Evolutionary conservation across 2,113 vertebrate species (phyloP), one percentile per base, ranked within the genome.

Genomic region (Ivindomyrus marchei): DNA sequence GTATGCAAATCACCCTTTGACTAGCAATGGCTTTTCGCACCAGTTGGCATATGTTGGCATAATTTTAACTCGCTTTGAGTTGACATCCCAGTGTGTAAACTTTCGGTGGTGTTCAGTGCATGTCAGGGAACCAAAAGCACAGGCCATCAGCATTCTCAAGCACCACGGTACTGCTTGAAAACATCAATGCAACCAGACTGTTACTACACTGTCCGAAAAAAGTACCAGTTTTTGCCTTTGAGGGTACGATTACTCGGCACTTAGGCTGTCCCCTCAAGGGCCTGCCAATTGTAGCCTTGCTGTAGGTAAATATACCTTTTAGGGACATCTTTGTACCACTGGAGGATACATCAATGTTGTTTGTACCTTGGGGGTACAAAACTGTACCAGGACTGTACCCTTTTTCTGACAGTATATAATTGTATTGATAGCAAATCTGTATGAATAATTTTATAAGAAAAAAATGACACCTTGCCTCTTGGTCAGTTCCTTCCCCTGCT

Each of bases 401-500:
- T 62, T 62, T 27, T n/a, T 62, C 62, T 11, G n/a, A 66, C n/a
- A 66, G 62, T 11, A 11, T 66, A 27, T 66, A 47, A 49, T 11
- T 85, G 47, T 77, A 77, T 19, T 77, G 15, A 77, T 77, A 19
- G 70, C 70, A 85, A 46, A 85, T 47, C 84, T 27, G 27, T 36
- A 27, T 39, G 56, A 49, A 49, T 50, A 17, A 9, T 88, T 70
- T 52, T 31, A 42, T 50, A 1, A 19, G 21, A 36, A 8, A 53
- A 3, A 70, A 17, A 39, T 88, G 9, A 24, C 11, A 0, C 50
- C 9, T 70, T 86, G 46, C 58, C 11, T 13, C 74, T 58, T 21
- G 85, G 91, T 74, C 90, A 98, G 98, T 97, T 93, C 97, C 97
- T 0, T 95, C 97, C 53, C 97, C 97, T 7, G 97, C 95, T 89